A percentile compares a stretch with the other conserved stretches of the same genome.
Conservation (phyloP, 2,888 invertebrate genomes). For the Cosmia trapezina region DNA sequence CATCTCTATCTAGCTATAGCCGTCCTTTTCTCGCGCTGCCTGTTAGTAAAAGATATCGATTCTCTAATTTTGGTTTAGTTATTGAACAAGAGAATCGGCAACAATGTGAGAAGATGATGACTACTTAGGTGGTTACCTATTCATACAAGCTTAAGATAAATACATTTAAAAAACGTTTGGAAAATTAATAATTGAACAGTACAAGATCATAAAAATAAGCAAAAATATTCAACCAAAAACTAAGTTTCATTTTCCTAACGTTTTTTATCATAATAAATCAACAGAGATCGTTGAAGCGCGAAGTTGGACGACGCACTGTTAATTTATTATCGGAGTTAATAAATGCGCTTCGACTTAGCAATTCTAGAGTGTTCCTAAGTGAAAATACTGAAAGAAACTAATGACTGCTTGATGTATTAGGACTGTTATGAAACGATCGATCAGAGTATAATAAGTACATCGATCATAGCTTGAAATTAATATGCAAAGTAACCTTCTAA, state of each 20-base stretch:
- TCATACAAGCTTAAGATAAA: not conserved
- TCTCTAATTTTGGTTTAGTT: too few relatives aligned
- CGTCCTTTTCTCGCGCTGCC: too few relatives aligned
- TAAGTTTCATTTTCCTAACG: constrained; percentile 32
- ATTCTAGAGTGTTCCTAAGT: constrained; percentile 47
- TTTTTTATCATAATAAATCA: constrained; percentile 53
- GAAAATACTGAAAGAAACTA: constrained; percentile 51
- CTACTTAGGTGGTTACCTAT: not conserved
- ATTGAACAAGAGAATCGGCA: too few relatives aligned
- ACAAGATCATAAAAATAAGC: constrained; percentile 11
- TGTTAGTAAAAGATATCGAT: too few relatives aligned
- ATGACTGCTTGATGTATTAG: constrained; percentile 45
- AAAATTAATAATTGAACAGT: not conserved
- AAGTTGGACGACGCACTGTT: constrained; percentile 30
- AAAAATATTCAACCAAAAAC: constrained; percentile 33
- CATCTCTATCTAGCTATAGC: too few relatives aligned
- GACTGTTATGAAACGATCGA: constrained; percentile 31
- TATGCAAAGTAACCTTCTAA: constrained; percentile 24
- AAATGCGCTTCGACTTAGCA: constrained; percentile 37
- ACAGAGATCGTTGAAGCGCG: constrained; percentile 50
- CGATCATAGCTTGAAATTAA: constrained; percentile 19
- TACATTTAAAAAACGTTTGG: too few relatives aligned
- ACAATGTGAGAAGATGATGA: not conserved
- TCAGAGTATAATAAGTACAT: constrained; percentile 19
- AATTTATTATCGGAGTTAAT: constrained; percentile 48